phyloP scores from a whole-genome alignment of 2,888 invertebrate genomes.

The Caenorhabditis sp. region DNA sequence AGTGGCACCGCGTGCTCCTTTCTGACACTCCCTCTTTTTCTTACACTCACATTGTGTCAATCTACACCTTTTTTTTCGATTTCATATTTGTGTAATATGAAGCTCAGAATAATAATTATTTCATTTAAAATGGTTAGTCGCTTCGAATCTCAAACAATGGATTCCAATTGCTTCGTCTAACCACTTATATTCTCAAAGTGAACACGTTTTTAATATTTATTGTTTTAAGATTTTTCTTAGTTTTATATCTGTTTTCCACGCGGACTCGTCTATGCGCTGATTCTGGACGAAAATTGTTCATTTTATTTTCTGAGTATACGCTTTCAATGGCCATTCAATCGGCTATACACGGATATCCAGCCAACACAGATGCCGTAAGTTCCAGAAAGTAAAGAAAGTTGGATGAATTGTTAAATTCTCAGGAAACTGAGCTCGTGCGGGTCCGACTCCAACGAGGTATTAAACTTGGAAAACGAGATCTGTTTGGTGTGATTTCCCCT shows the following conservation, averaged over 20 bases:
- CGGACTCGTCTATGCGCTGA: slow-evolving; percentile 20
- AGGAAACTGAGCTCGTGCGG: slow-evolving; percentile 91
- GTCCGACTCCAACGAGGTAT: slow-evolving; percentile 88
- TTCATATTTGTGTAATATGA: too few relatives aligned
- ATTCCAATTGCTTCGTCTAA: too few relatives aligned
- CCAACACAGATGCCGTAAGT: slow-evolving; percentile 37
- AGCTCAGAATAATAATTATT: too few relatives aligned
- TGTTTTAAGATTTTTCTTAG: too few relatives aligned
- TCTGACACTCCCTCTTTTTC: too few relatives aligned
- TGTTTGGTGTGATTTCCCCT: slow-evolving; percentile 98
- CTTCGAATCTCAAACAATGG: too few relatives aligned
- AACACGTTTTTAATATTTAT: too few relatives aligned
- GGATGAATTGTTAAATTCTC: background rate
- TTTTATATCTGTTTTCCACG: slow-evolving; percentile 20
- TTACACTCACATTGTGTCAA: too few relatives aligned
- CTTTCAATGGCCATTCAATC: slow-evolving; percentile 25
- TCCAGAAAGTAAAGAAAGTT: background rate
- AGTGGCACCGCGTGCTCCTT: too few relatives aligned
- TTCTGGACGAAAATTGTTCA: background rate
- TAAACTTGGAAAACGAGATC: slow-evolving; percentile 96
- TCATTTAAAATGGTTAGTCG: too few relatives aligned
- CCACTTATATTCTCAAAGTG: too few relatives aligned
- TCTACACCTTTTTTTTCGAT: too few relatives aligned
- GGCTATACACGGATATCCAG: slow-evolving; percentile 36
- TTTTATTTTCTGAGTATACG: background rate